phyloP scores from a whole-genome alignment of 2,113 vertebrate species.

The Leptodactylus fuscus region DNA sequence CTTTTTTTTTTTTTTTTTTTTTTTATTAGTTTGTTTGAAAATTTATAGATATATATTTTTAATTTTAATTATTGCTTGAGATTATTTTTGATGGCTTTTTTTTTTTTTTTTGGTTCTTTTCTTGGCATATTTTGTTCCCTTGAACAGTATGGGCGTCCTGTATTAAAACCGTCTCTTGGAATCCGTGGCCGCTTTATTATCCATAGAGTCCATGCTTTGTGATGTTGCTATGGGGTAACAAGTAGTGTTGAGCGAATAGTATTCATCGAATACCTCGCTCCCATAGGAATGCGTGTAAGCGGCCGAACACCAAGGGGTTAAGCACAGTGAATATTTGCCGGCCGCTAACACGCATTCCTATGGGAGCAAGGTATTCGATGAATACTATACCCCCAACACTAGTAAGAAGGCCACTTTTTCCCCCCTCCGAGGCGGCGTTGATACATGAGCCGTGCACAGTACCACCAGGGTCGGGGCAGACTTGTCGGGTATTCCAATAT shows the following conservation, averaged over 20 bases:
- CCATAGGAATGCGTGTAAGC: no score
- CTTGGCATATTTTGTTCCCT: not conserved
- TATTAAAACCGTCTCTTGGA: not conserved
- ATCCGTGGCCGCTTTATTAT: not conserved
- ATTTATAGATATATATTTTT: constrained; percentile 76
- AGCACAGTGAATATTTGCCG: no score
- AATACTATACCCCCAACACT: no score
- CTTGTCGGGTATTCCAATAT: not conserved
- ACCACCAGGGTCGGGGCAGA: not conserved
- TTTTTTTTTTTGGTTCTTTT: no score
- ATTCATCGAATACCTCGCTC: no score
- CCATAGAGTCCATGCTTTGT: not conserved
- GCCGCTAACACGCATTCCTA: not conserved
- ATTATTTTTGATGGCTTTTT: constrained; percentile 65
- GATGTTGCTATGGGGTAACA: no score
- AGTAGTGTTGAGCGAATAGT: no score
- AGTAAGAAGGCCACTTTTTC: no score
- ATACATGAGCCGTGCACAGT: constrained; percentile 6
- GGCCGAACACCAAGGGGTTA: no score
- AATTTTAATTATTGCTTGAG: constrained; percentile 72
- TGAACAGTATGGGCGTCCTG: not conserved
- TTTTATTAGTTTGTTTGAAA: constrained; percentile 69
- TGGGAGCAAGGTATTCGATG: not conserved
- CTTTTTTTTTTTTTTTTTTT: constrained; percentile 60
- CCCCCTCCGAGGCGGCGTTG: not conserved